Conservation (phyloP, 1,140 invertebrate genomes). For the Gonatopus flavifemur region DNA sequence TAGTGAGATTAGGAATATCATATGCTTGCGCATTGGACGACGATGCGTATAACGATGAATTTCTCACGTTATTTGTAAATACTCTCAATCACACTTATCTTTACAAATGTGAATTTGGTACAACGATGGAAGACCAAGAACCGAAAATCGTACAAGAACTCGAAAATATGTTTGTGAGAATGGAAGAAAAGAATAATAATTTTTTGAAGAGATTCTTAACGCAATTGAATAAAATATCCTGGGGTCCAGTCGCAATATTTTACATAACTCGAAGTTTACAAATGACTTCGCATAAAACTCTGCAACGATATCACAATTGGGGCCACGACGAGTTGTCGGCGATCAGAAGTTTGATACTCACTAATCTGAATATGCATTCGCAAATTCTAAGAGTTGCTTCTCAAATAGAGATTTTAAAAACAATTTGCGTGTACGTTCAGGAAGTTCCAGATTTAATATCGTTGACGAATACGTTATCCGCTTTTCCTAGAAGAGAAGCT, state of each 20-base stretch:
- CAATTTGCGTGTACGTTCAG: conserved; percentile 15
- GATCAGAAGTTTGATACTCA: conserved; percentile 26
- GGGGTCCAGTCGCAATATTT: conserved; percentile 49
- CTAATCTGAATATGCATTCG: conserved; percentile 34
- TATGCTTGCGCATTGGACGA: conserved; percentile 31
- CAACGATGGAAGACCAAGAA: conserved; percentile 14
- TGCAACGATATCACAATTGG: conserved; percentile 8
- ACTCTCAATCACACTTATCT: conserved; percentile 41
- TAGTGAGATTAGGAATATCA: conserved; percentile 53
- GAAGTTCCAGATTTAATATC: conserved; percentile 14
- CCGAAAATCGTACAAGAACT: conserved; percentile 33
- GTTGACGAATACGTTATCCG: conserved; percentile 19
- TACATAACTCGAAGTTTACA: conserved; percentile 35
- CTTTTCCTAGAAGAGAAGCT: conserved; percentile 24
- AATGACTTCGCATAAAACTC: conserved; percentile 1
- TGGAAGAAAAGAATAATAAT: conserved; percentile 12
- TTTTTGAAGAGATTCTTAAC: conserved; percentile 25
- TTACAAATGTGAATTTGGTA: conserved; percentile 30
- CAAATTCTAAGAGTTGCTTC: conserved; percentile 25
- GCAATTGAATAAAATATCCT: conserved; percentile 23
- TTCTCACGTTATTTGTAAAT: conserved; percentile 30
- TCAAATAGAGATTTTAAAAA: conserved; percentile 32
- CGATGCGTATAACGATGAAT: conserved; percentile 23
- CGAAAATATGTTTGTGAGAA: conserved; percentile 20
- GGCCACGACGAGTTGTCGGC: conserved; percentile 21